Percentiles rank a stretch among this genome's conserved stretches.
Evolutionary conservation across 1,140 invertebrate genomes (phyloP).

Genomic region (Drosophila dunni): DNA sequence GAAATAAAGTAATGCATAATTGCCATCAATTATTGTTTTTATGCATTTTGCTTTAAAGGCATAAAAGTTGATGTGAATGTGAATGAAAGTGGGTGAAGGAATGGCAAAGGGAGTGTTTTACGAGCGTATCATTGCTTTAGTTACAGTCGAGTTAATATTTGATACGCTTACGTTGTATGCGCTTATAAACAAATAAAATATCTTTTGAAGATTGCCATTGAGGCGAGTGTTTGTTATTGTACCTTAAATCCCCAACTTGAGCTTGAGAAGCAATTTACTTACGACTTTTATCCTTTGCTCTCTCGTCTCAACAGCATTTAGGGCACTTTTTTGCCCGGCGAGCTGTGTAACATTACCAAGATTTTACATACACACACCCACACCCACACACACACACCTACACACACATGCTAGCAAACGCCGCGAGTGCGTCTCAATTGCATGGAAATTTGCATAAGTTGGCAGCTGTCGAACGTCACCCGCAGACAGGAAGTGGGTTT

Average conservation of each 20-base stretch:
- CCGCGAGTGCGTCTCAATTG: slow-evolving; percentile 73
- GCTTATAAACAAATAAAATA: slow-evolving; percentile 22
- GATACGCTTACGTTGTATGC: slow-evolving; percentile 7
- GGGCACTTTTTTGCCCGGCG: slow-evolving; percentile 48
- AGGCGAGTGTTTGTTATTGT: slow-evolving; percentile 37
- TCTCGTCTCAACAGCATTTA: slow-evolving; percentile 49
- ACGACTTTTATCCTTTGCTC: slow-evolving; percentile 70
- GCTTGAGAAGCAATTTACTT: slow-evolving; percentile 77
- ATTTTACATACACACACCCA: slow-evolving; percentile 35
- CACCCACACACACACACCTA: not conserved
- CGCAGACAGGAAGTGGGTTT: not conserved
- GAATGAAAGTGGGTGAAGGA: too few species aligned
- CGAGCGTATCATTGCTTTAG: slow-evolving; percentile 4
- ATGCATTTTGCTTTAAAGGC: too few species aligned
- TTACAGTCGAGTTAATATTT: slow-evolving; percentile 10
- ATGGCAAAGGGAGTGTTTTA: slow-evolving; percentile 1
- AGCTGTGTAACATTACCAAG: slow-evolving; percentile 63
- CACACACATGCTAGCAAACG: slow-evolving; percentile 9
- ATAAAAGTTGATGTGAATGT: too few species aligned
- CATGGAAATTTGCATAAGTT: slow-evolving; percentile 78
- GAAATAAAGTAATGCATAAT: too few species aligned
- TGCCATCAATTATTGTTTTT: too few species aligned
- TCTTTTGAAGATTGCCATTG: slow-evolving; percentile 21
- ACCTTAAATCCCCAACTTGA: slow-evolving; percentile 51
- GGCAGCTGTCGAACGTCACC: slow-evolving; percentile 66